These are phyloP conservation scores for Tapirus indicus DNA, from an alignment of 2,797 vertebrate species.

Conservation along the genomic window DNA sequence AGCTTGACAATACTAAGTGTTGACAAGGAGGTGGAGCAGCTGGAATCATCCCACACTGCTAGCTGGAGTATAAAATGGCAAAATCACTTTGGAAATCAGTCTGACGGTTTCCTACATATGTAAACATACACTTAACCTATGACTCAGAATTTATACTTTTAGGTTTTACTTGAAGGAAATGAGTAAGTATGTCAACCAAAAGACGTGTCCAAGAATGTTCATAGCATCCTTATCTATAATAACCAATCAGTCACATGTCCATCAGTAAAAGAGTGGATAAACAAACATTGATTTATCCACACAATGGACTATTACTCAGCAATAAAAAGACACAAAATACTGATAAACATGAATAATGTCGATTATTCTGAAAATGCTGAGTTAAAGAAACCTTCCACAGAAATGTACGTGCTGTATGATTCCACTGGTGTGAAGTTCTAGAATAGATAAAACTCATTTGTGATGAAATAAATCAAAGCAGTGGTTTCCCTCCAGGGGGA, in stretches of 20 bases:
- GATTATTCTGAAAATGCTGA: conserved; percentile 32
- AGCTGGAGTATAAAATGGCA: background rate
- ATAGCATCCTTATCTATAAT: background rate
- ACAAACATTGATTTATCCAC: background rate
- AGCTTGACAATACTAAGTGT: background rate
- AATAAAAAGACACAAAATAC: background rate
- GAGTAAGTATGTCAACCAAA: background rate
- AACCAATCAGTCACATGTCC: background rate
- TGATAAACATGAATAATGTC: background rate
- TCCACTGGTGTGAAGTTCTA: background rate
- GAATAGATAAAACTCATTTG: background rate
- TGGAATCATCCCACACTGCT: background rate
- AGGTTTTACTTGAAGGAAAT: background rate
- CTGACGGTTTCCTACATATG: background rate
- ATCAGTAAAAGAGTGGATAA: background rate
- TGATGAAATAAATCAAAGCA: background rate
- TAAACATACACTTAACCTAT: background rate
- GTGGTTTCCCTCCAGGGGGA: background rate
- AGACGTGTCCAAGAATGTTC: background rate
- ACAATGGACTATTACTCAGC: background rate
- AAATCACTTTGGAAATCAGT: background rate
- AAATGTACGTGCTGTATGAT: background rate
- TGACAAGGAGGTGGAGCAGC: background rate
- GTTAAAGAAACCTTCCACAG: background rate
- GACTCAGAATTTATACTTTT: background rate